Conservation (phyloP, 2,888 invertebrate genomes). For the Apotomis betuletana region DNA sequence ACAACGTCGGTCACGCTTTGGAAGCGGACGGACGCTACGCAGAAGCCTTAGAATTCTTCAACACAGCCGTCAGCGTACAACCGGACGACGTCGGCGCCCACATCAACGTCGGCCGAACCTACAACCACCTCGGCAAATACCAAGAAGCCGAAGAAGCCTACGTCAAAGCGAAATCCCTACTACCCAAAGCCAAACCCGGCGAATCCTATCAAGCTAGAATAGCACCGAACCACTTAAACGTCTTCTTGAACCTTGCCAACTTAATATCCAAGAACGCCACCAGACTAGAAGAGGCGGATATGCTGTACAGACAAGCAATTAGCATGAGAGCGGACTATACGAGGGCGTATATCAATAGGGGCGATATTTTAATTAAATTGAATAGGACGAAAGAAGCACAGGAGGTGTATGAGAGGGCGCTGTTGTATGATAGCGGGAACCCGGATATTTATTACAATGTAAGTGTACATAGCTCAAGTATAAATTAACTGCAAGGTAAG, state of each 20-base stretch:
- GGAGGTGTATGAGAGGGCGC: constrained; percentile 95
- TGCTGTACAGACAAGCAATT: constrained; percentile 96
- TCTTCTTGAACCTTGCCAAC: constrained; percentile 97
- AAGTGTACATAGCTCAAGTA: constrained; percentile 70
- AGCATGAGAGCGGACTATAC: constrained; percentile 98
- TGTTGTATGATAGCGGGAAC: constrained; percentile 96
- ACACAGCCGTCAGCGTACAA: constrained; percentile 96
- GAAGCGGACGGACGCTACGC: constrained; percentile 87
- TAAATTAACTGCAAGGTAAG: too few species aligned
- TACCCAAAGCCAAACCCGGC: constrained; percentile 96
- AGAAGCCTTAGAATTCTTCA: constrained; percentile 95
- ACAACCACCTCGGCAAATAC: constrained; percentile 91
- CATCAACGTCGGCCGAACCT: constrained; percentile 98
- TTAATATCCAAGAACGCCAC: constrained; percentile 96
- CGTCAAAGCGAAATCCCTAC: constrained; percentile 92
- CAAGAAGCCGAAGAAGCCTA: constrained; percentile 96
- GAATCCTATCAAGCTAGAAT: constrained; percentile 97
- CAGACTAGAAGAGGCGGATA: constrained; percentile 96
- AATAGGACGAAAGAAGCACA: constrained; percentile 97
- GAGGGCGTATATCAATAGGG: constrained; percentile 98
- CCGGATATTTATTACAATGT: constrained; percentile 98
- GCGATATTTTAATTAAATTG: constrained; percentile 96
- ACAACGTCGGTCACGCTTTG: constrained; percentile 98
- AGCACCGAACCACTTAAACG: constrained; percentile 97
- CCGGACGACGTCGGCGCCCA: constrained; percentile 98